Conservation (phyloP, 2,797 vertebrate genomes). For the Syngnathus rostellatus region DNA sequence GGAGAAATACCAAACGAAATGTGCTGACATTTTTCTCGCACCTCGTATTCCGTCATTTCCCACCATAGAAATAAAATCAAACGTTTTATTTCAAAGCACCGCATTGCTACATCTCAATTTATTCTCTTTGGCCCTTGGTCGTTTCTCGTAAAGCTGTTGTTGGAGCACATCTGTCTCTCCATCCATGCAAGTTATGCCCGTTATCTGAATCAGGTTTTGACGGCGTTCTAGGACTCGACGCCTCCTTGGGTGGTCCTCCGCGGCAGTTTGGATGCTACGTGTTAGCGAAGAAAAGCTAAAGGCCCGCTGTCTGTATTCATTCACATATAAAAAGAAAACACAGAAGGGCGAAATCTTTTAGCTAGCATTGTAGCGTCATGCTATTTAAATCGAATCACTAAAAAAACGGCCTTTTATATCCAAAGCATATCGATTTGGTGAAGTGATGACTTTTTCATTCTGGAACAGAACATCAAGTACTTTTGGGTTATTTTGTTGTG, state of each 20-base stretch:
- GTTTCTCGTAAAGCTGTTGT: conserved; percentile 11
- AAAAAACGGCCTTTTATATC: background rate
- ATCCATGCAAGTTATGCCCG: conserved; percentile 33
- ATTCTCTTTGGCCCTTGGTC: conserved; percentile 6
- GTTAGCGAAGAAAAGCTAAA: conserved; percentile 56
- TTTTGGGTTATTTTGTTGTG: background rate
- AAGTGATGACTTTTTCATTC: too few species aligned
- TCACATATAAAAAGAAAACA: conserved; percentile 41
- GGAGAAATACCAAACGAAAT: too few species aligned
- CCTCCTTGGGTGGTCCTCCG: conserved; percentile 60
- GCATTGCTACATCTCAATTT: conserved; percentile 14
- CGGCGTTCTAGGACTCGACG: conserved; percentile 48
- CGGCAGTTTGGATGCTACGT: conserved; percentile 40
- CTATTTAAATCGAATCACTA: conserved; percentile 23
- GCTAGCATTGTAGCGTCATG: too few species aligned
- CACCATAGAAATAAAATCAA: background rate
- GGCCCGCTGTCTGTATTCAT: conserved; percentile 60
- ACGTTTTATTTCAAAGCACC: conserved; percentile 3
- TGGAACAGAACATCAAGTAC: background rate
- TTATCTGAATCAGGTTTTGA: conserved; percentile 45
- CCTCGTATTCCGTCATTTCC: background rate
- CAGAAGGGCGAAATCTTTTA: too few species aligned
- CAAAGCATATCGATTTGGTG: too few species aligned
- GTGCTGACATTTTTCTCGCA: background rate
- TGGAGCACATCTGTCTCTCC: conserved; percentile 27